phyloP scores from a whole-genome alignment of 30 jellyfish, hydroid and myxozoan species.

The Pelagia noctiluca region DNA sequence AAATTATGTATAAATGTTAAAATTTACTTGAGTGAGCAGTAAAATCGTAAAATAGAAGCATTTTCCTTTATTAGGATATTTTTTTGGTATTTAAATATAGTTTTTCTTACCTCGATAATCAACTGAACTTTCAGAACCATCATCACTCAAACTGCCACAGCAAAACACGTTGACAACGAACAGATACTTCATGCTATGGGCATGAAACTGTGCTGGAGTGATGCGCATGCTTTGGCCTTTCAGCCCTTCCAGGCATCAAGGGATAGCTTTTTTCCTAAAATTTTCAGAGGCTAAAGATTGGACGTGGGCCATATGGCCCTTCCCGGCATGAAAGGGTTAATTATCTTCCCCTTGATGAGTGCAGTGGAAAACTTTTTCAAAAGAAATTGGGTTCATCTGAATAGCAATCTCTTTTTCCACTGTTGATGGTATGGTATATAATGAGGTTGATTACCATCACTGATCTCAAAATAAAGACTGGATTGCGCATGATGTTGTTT shows the following conservation, averaged over 20 bases:
- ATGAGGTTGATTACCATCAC: too few species aligned
- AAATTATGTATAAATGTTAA: background rate
- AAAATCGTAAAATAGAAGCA: background rate
- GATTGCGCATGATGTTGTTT: too few species aligned
- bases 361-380: too few species aligned
- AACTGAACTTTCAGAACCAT: background rate
- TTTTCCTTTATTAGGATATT: background rate
- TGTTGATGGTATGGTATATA: too few species aligned
- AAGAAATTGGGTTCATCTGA: too few species aligned
- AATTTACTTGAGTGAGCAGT: background rate
- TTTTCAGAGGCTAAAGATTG: slow-evolving; percentile 1
- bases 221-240: slow-evolving; percentile 2
- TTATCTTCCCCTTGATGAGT: too few species aligned
- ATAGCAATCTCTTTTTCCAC: too few species aligned
- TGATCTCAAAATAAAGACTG: too few species aligned
- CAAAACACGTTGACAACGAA: background rate
- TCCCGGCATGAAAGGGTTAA: slow-evolving; percentile 7
- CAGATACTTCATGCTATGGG: background rate
- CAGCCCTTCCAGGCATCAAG: background rate
- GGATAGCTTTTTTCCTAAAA: background rate
- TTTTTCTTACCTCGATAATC: background rate
- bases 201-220: background rate
- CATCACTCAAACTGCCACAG: slow-evolving; percentile 4
- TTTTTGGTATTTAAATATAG: background rate
- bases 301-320: too few species aligned